Conservation (phyloP, 2,113 vertebrate genomes). For the Malurus elegans region DNA sequence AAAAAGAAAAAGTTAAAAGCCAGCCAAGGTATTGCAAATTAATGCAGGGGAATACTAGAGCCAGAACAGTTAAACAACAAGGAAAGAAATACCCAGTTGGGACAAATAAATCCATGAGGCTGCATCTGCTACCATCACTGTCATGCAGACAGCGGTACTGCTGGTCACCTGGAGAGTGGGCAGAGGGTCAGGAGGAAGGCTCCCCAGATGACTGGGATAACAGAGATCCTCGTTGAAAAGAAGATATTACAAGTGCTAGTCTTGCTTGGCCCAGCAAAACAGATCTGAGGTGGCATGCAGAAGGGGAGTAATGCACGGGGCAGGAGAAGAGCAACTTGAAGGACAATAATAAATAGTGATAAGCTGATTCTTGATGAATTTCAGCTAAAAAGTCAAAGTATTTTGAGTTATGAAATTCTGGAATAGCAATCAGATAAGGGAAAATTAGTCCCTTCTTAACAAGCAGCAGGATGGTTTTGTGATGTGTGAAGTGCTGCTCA, state of each 20-base stretch:
- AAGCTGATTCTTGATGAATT: background rate
- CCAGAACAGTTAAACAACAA: background rate
- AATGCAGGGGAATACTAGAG: background rate
- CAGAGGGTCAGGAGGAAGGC: background rate
- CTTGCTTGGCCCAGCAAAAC: background rate
- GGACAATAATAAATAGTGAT: background rate
- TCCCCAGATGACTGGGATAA: background rate
- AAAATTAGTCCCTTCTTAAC: background rate
- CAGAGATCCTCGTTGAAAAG: background rate
- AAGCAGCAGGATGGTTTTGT: background rate
- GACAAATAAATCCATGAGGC: background rate
- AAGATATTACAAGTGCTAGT: background rate
- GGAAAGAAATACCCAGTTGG: background rate
- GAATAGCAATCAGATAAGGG: background rate
- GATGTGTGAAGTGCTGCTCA: background rate
- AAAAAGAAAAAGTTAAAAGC: background rate
- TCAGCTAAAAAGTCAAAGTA: background rate
- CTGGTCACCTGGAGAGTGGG: background rate
- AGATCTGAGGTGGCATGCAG: background rate
- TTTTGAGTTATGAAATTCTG: background rate
- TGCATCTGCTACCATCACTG: background rate
- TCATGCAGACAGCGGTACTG: background rate
- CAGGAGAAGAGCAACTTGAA: background rate
- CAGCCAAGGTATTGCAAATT: background rate
- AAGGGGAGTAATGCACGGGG: accelerated